phyloP scores from a whole-genome alignment of 2,888 invertebrate genomes.

The Hedya salicella region DNA sequence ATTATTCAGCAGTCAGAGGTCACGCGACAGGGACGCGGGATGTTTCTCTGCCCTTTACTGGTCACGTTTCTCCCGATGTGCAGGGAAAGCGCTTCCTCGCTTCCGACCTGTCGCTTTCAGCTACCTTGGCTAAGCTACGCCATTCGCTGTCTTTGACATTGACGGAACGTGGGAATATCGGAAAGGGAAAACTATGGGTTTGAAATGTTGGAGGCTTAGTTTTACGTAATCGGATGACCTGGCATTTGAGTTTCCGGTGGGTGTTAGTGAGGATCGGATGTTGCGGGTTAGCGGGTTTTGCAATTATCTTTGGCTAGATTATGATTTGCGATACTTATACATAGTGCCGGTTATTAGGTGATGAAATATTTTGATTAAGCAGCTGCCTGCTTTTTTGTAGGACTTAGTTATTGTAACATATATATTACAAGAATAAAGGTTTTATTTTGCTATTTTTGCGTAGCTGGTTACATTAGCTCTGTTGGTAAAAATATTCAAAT shows the following conservation, averaged over 20 bases:
- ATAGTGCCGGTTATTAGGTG: background rate
- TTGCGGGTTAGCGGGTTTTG: background rate
- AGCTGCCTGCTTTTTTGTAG: background rate
- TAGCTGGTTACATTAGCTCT: no score
- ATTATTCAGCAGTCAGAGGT: constrained; percentile 57
- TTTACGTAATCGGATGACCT: constrained; percentile 49
- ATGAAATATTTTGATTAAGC: constrained; percentile 1
- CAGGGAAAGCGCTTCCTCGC: constrained; percentile 66
- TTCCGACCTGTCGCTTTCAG: constrained; percentile 55
- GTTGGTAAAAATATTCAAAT: no score
- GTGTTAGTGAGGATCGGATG: background rate
- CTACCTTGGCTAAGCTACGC: constrained; percentile 60
- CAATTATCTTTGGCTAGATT: background rate
- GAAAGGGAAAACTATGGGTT: constrained; percentile 50
- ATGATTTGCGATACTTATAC: background rate
- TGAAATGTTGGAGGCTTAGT: constrained; percentile 38
- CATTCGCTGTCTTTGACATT: constrained; percentile 49
- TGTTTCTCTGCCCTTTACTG: constrained; percentile 73
- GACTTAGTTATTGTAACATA: background rate
- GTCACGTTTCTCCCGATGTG: constrained; percentile 60
- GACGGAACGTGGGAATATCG: constrained; percentile 57
- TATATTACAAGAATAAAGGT: no score
- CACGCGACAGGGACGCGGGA: constrained; percentile 60
- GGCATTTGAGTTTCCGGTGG: background rate
- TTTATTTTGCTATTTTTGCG: no score